Evolutionary conservation across 2,888 invertebrate species (phyloP).

Genomic region (Leptothorax acervorum): DNA sequence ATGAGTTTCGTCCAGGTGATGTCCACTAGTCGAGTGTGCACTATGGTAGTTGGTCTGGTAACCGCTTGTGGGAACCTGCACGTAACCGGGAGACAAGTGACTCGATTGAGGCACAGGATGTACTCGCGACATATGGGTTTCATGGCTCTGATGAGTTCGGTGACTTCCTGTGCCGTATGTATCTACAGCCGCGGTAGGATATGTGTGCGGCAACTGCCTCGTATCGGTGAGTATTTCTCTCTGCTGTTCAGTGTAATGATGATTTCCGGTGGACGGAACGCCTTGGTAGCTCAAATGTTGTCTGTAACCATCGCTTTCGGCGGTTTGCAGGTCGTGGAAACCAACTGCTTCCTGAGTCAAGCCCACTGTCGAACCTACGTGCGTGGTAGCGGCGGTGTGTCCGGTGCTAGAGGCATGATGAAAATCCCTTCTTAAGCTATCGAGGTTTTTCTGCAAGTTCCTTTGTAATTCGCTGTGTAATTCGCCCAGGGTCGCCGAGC

Average conservation of each 20-base stretch:
- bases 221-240: conserved; percentile 8
- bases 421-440: conserved; percentile 40
- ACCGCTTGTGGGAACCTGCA: not conserved
- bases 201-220: conserved; percentile 28
- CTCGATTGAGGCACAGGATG: conserved; percentile 47
- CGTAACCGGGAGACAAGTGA: not conserved
- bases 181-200: conserved; percentile 42
- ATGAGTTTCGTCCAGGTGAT: conserved; percentile 44
- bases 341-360: conserved; percentile 32
- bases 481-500: conserved; percentile 17
- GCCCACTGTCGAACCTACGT: not conserved
- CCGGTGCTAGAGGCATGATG: conserved; percentile 46
- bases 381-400: conserved; percentile 32
- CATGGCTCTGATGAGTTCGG: conserved; percentile 55
- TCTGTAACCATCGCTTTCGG: conserved; percentile 48
- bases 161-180: conserved; percentile 50
- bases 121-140: conserved; percentile 22
- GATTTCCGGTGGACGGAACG: conserved; percentile 11
- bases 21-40: conserved; percentile 5
- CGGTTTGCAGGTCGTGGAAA: conserved; percentile 30
- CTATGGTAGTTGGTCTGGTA: not conserved
- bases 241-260: conserved; percentile 43
- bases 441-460: conserved; percentile 53
- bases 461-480: conserved; percentile 58
- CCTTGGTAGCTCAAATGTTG: conserved; percentile 35